Evolutionary conservation across 2,797 vertebrate genomes (phyloP).

Genomic region (Dendrocincla tyrannina): DNA sequence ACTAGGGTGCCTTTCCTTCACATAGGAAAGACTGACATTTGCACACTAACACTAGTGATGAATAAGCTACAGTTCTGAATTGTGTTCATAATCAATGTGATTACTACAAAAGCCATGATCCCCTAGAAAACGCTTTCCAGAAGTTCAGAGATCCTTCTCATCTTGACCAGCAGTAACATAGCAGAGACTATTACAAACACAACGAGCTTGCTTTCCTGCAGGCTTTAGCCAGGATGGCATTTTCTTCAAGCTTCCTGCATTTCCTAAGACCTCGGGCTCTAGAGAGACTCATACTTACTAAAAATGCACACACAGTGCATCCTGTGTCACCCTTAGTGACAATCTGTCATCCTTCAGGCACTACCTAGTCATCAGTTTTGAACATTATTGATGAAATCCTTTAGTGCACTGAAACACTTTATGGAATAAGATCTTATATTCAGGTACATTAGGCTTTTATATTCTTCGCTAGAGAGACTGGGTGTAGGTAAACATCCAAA

Average conservation of each 20-base stretch:
- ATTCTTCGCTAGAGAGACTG: neutral
- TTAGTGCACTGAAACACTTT: neutral
- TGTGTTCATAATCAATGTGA: neutral
- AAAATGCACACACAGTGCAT: constrained; percentile 39
- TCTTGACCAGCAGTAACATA: neutral
- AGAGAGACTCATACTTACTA: constrained; percentile 21
- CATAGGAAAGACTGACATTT: accelerated
- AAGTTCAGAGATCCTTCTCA: neutral
- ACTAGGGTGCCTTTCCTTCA: neutral
- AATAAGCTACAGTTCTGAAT: neutral
- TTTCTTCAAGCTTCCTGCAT: neutral
- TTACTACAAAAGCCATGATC: neutral
- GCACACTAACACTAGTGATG: neutral
- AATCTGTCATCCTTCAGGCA: constrained; percentile 48
- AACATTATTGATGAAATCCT: neutral
- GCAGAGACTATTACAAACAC: neutral
- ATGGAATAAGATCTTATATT: neutral
- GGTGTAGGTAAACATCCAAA: neutral
- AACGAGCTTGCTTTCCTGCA: neutral
- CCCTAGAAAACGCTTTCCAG: neutral
- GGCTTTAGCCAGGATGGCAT: neutral
- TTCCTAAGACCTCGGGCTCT: constrained; percentile 6
- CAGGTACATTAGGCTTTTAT: neutral
- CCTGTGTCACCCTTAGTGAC: constrained; percentile 41
- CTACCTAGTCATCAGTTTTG: constrained; percentile 23